These are phyloP conservation scores for Dromaius novaehollandiae DNA, from an alignment of 2,113 vertebrate species.

Conservation along the genomic window DNA sequence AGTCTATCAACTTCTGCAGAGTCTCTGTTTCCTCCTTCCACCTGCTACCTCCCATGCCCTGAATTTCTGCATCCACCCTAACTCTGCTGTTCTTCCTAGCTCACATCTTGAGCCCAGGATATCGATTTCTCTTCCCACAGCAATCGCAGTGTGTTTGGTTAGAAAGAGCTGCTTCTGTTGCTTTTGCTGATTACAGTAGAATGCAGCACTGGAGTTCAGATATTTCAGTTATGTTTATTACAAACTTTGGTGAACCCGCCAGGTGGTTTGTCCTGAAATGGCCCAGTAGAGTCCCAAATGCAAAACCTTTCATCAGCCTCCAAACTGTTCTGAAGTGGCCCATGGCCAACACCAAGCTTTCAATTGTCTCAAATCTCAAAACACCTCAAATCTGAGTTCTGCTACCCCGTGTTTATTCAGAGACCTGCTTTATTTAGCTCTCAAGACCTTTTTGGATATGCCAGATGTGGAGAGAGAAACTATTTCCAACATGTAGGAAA, in stretches of 20 bases:
- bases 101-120: fast-evolving
- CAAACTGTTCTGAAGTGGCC: constrained; percentile 5
- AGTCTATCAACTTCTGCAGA: not conserved
- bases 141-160: not conserved
- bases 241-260: constrained; percentile 51
- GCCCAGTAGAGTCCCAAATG: constrained; percentile 15
- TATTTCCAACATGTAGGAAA: constrained; percentile 30
- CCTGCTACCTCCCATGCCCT: not conserved
- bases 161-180: not conserved
- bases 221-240: constrained; percentile 45
- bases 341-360: not conserved
- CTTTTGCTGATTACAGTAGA: constrained; percentile 1
- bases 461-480: constrained; percentile 31
- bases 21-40: not conserved
- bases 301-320: constrained; percentile 8
- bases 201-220: constrained; percentile 48
- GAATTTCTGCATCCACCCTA: not conserved
- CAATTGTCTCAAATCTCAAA: constrained; percentile 12
- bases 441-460: constrained; percentile 40
- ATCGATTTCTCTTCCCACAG: not conserved
- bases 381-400: constrained; percentile 1
- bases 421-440: constrained; percentile 54
- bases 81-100: not conserved
- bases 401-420: constrained; percentile 54
- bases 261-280: constrained; percentile 51